A percentile compares a stretch with the other conserved stretches of the same genome.
Evolutionary conservation across 2,888 invertebrate genomes (phyloP).

Genomic region (Sylvicola fuscatus): DNA sequence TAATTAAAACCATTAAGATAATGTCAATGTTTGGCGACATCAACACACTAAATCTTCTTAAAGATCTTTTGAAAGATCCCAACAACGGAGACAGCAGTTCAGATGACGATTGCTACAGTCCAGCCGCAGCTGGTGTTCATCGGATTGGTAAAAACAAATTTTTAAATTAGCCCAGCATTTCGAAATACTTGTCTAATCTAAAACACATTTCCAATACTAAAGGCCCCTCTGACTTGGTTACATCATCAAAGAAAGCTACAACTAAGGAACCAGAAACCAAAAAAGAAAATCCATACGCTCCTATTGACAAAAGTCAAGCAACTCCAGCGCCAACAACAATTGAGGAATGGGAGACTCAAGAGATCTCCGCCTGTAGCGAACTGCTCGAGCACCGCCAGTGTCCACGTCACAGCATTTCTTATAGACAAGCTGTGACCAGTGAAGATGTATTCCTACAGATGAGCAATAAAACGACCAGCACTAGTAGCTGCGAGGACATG

Average conservation of each 20-base stretch:
- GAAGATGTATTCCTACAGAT: conserved; percentile 76
- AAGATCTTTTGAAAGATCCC: no score
- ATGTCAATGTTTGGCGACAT: no score
- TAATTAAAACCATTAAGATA: no score
- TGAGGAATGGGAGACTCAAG: conserved; percentile 24
- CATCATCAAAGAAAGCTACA: neutral
- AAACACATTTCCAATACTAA: neutral
- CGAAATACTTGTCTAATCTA: no score
- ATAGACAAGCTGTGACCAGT: conserved; percentile 65
- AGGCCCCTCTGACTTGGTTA: neutral
- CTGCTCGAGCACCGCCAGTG: conserved; percentile 36
- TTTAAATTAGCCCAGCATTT: no score
- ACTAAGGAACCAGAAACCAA: neutral
- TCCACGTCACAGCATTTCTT: conserved; percentile 60
- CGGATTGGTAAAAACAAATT: neutral
- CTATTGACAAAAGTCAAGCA: neutral
- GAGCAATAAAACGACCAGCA: conserved; percentile 54
- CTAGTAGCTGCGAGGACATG: conserved; percentile 75
- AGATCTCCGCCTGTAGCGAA: conserved; percentile 33
- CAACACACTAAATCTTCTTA: no score
- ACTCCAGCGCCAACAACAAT: conserved; percentile 10
- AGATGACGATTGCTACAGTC: neutral
- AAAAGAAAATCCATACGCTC: no score
- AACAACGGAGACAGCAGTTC: neutral
- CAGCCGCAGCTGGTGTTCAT: neutral